Evolutionary conservation across 2,888 invertebrate species (phyloP).

Genomic region (Ichneumon xanthorius): DNA sequence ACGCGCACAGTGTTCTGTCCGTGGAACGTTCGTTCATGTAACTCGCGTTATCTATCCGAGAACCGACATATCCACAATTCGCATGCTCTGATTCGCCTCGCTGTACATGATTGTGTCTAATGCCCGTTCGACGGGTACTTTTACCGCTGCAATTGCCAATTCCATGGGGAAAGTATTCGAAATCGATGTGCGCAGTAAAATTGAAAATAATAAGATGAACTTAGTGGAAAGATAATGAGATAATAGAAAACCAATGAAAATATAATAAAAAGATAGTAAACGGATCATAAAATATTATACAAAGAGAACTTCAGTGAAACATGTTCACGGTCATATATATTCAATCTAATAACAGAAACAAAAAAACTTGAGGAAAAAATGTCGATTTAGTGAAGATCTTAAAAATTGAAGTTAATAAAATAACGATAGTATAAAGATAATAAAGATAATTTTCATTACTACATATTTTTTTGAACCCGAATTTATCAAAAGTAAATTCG

Average conservation of each 20-base stretch:
- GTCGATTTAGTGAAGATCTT: no score
- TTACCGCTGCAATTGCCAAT: constrained; percentile 39
- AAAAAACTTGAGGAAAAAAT: not conserved
- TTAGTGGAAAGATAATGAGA: no score
- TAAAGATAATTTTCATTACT: no score
- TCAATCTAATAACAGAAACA: not conserved
- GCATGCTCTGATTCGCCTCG: constrained; percentile 57
- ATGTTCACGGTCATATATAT: not conserved
- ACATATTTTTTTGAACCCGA: no score
- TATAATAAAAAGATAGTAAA: no score
- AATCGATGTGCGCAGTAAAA: constrained; percentile 17
- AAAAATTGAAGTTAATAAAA: no score
- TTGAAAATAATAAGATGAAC: no score
- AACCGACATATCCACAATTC: constrained; percentile 26
- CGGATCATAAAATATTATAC: no score
- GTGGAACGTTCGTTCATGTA: not conserved
- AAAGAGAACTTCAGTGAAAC: not conserved
- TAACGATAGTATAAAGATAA: no score
- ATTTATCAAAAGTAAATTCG: no score
- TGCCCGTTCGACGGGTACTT: constrained; percentile 29
- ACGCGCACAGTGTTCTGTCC: not conserved
- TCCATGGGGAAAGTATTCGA: constrained; percentile 52
- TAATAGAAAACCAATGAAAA: no score
- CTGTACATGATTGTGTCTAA: constrained; percentile 47
- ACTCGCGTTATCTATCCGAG: constrained; percentile 9